These are phyloP conservation scores for Antedon mediterranea DNA, from an alignment of 53 echinoderm and acorn worm species.

Conservation along the genomic window DNA sequence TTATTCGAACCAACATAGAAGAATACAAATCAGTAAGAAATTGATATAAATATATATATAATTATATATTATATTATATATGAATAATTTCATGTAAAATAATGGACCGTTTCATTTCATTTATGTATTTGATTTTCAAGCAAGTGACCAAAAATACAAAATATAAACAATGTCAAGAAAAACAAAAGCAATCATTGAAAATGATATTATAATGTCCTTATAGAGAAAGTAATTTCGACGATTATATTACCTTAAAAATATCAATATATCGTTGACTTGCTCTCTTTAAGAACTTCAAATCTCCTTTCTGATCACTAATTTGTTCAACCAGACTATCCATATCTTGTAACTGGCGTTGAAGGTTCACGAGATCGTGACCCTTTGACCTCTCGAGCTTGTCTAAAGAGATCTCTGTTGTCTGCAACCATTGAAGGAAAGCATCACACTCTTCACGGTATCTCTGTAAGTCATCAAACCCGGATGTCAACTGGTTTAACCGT, in stretches of 20 bases:
- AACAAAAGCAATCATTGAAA: too few species aligned
- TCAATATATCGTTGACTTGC: slow-evolving; percentile 86
- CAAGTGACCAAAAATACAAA: too few species aligned
- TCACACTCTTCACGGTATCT: slow-evolving; percentile 72
- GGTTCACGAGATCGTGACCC: slow-evolving; percentile 33
- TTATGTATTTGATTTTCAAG: too few species aligned
- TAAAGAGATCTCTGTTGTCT: slow-evolving; percentile 46
- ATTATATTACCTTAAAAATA: slow-evolving; percentile 52
- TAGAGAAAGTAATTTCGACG: too few species aligned
- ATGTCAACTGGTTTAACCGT: slow-evolving; percentile 65
- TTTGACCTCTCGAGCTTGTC: slow-evolving; percentile 53
- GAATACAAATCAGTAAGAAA: not conserved
- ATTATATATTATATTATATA: too few species aligned
- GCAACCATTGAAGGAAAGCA: slow-evolving; percentile 76
- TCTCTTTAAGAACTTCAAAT: slow-evolving; percentile 86
- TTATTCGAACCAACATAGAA: too few species aligned
- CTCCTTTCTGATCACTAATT: slow-evolving; percentile 86
- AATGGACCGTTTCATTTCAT: too few species aligned
- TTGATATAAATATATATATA: too few species aligned
- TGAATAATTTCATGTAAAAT: too few species aligned
- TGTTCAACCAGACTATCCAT: slow-evolving; percentile 81
- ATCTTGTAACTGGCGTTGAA: slow-evolving; percentile 62
- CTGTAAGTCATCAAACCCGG: slow-evolving; percentile 71
- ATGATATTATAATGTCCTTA: too few species aligned
- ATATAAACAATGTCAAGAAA: too few species aligned